Percentiles rank a stretch among this genome's conserved stretches.
Conservation (phyloP, 2,888 invertebrate genomes). For the Bombylius discolor region DNA sequence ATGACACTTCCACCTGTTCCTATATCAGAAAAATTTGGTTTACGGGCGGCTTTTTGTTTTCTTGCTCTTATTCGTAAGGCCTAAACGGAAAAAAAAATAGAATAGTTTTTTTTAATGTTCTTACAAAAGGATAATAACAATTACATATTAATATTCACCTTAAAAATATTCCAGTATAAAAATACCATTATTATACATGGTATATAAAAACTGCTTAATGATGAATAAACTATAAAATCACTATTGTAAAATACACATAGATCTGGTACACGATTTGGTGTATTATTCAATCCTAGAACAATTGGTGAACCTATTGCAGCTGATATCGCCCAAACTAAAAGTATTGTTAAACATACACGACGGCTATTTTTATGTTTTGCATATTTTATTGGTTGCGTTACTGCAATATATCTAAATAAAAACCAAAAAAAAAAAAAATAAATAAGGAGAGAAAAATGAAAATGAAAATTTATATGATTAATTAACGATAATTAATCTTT, state of each 20-base stretch:
- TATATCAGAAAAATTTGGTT: constrained; percentile 37
- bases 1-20: constrained; percentile 61
- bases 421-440: not conserved
- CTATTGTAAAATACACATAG: constrained; percentile 95
- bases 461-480: too few relatives aligned
- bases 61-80: constrained; percentile 73
- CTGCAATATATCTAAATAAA: constrained; percentile 86
- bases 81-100: constrained; percentile 35
- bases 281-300: constrained; percentile 89
- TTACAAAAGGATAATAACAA: not conserved
- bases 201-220: constrained; percentile 96
- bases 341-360: constrained; percentile 88
- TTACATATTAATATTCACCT: constrained; percentile 46
- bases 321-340: constrained; percentile 90
- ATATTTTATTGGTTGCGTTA: constrained; percentile 97
- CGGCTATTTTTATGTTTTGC: constrained; percentile 95
- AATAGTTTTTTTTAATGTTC: too few relatives aligned
- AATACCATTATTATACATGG: constrained; percentile 98
- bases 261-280: constrained; percentile 67
- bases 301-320: constrained; percentile 93
- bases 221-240: constrained; percentile 96
- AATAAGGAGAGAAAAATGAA: not conserved
- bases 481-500: too few relatives aligned
- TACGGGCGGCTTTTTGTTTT: constrained; percentile 67
- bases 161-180: constrained; percentile 94